A percentile compares a stretch with the other conserved stretches of the same genome.
phyloP scores from a whole-genome alignment of 2,113 vertebrate species.

The Siniperca chuatsi region DNA sequence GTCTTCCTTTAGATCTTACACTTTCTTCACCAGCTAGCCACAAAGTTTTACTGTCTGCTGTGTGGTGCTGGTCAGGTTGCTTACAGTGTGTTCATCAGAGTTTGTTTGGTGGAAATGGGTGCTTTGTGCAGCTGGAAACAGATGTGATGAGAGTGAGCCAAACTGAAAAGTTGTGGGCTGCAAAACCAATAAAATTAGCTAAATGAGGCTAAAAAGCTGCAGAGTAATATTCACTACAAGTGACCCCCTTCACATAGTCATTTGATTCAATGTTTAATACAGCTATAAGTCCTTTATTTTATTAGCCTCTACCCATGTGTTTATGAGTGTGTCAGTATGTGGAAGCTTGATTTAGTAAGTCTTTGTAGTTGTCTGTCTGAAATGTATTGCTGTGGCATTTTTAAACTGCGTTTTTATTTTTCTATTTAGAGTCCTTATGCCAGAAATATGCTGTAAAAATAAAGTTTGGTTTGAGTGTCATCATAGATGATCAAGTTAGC shows the following conservation, averaged over 20 bases:
- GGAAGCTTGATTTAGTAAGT: not conserved
- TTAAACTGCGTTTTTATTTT: not conserved
- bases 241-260: not conserved
- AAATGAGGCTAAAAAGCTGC: not conserved
- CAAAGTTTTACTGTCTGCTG: not conserved
- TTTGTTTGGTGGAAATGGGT: not conserved
- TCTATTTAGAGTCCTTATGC: not conserved
- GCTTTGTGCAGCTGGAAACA: not conserved
- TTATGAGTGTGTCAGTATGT: not conserved
- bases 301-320: not conserved
- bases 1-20: not conserved
- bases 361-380: not conserved
- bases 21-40: not conserved
- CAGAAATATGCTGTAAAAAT: not conserved
- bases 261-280: not conserved
- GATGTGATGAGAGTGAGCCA: not conserved
- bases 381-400: not conserved
- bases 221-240: not conserved
- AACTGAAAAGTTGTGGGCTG: not conserved
- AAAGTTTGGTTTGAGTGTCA: not conserved
- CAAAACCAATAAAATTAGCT: not conserved
- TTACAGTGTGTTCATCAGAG: not conserved
- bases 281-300: not conserved
- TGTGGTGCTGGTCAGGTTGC: not conserved
- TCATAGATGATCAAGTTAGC: conserved; percentile 1